phyloP scores from a whole-genome alignment of 1,140 invertebrate species.

The Achatina immaculata region DNA sequence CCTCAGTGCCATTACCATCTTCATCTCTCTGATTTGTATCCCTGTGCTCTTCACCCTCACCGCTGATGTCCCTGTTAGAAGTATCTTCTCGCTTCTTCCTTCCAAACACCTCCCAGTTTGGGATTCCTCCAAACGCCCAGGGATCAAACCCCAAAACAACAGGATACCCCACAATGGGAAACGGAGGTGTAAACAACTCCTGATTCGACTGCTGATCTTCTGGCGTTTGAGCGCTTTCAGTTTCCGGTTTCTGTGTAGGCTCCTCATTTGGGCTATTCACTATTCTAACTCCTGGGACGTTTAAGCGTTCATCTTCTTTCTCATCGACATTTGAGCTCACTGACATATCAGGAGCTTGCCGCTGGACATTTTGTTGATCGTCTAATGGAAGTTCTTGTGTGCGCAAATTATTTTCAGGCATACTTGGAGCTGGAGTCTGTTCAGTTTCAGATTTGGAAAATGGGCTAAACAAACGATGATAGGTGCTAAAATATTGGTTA shows the following conservation, averaged over 20 bases:
- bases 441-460: background rate
- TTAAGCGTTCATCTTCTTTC: background rate
- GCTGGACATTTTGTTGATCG: background rate
- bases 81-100: constrained; percentile 15
- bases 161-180: constrained; percentile 14
- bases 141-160: constrained; percentile 22
- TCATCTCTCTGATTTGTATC: background rate
- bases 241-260: background rate
- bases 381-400: background rate
- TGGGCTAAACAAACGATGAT: constrained; percentile 3
- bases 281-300: background rate
- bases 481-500: constrained; percentile 8
- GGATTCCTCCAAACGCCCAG: constrained; percentile 10
- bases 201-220: background rate
- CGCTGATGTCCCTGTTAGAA: background rate
- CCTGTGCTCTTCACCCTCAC: background rate
- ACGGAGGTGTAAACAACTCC: background rate
- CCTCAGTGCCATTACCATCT: background rate
- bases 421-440: background rate
- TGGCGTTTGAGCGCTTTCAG: background rate
- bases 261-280: background rate
- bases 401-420: background rate
- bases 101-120: constrained; percentile 12
- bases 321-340: background rate
- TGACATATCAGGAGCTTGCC: background rate